Conservation (phyloP, 2,888 invertebrate genomes). For the Tryphoninae sp. region DNA sequence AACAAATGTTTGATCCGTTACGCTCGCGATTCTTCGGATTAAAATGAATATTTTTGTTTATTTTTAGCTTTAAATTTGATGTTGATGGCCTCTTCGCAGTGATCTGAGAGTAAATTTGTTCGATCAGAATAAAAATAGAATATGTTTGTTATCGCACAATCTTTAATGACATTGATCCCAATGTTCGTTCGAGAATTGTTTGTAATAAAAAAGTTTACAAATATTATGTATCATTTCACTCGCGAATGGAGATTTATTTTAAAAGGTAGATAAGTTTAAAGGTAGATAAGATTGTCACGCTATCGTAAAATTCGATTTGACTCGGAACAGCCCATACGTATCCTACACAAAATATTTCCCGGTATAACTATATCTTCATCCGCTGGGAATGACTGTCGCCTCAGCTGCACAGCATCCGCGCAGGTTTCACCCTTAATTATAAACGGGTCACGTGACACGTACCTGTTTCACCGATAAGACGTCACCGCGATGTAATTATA, state of each 20-base stretch:
- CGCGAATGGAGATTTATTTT: background rate
- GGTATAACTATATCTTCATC: background rate
- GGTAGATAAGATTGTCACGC: background rate
- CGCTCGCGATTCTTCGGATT: too few species aligned
- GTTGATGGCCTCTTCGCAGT: too few species aligned
- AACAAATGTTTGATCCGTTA: too few species aligned
- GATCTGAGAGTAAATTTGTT: too few species aligned
- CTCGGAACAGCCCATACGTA: background rate
- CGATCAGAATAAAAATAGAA: too few species aligned
- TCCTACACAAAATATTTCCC: background rate
- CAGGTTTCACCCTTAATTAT: slow-evolving; percentile 49
- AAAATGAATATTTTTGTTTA: too few species aligned
- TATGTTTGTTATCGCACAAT: too few species aligned
- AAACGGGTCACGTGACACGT: slow-evolving; percentile 48
- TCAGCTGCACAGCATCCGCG: slow-evolving; percentile 10
- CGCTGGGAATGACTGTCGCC: slow-evolving; percentile 7
- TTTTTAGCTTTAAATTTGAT: too few species aligned
- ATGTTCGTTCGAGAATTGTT: too few species aligned
- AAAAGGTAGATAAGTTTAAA: background rate
- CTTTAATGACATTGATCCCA: too few species aligned
- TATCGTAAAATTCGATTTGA: background rate
- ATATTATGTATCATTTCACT: too few species aligned
- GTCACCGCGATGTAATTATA: slow-evolving; percentile 41
- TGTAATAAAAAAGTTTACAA: too few species aligned
- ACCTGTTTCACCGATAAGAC: slow-evolving; percentile 43